Conservation (phyloP, 2,888 invertebrate genomes). For the Allolobophora icterica region DNA sequence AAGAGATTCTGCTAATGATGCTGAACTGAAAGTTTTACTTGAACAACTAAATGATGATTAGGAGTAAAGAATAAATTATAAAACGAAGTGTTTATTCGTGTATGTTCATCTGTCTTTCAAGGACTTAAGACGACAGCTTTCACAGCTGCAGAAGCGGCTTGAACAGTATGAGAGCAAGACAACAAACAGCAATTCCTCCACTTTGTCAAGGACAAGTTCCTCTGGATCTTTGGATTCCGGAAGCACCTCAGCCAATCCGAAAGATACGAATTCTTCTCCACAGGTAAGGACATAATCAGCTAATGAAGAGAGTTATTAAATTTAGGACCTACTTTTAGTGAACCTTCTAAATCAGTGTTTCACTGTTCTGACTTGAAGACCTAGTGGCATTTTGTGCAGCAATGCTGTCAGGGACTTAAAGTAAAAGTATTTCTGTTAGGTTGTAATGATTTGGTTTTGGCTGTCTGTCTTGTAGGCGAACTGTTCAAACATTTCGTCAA, state of each 20-base stretch:
- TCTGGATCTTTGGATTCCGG: constrained; percentile 9
- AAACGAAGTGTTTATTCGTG: not conserved
- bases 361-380: not conserved
- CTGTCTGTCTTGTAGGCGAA: constrained; percentile 24
- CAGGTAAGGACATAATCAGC: not conserved
- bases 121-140: constrained; percentile 32
- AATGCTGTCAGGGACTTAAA: no score
- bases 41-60: no score
- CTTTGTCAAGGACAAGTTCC: constrained; percentile 19
- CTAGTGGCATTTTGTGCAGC: not conserved
- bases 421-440: not conserved
- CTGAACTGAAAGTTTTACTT: no score
- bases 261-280: not conserved
- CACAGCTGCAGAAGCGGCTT: constrained; percentile 18
- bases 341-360: not conserved
- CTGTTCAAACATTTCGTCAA: not conserved
- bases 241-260: not conserved
- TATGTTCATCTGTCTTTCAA: not conserved
- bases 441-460: not conserved
- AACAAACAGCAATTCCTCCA: not conserved
- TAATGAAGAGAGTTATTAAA: not conserved
- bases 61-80: no score
- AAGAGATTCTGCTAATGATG: no score
- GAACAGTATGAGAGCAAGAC: constrained; percentile 24
- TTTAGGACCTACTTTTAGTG: not conserved